These are phyloP conservation scores for Tetragonula clypearis DNA, from an alignment of 1,140 invertebrate species.

Conservation along the genomic window DNA sequence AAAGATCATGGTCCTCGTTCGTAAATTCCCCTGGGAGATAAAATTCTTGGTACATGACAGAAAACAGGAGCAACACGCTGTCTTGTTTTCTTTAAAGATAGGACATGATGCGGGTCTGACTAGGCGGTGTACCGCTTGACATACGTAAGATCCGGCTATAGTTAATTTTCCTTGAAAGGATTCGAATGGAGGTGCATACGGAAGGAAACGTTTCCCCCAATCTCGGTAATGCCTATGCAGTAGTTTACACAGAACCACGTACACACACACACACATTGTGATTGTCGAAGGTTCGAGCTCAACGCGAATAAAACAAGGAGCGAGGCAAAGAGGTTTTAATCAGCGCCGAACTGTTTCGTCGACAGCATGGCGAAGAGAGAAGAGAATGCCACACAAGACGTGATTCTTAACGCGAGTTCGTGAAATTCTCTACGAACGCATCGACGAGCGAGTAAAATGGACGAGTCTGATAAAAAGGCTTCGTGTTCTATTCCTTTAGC, in stretches of 20 bases:
- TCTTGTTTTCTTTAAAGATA: not conserved
- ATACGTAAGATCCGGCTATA: not conserved
- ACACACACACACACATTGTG: too few species aligned
- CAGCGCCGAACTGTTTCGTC: not conserved
- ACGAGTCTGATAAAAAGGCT: not conserved
- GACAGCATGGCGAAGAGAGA: not conserved
- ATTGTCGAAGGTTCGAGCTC: not conserved
- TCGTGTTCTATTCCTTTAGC: not conserved
- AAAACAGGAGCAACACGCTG: not conserved
- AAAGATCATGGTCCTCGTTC: too few species aligned
- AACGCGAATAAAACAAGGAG: not conserved
- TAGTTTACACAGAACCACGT: too few species aligned
- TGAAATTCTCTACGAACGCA: not conserved
- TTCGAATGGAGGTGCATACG: conserved; percentile 1
- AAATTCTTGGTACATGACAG: not conserved
- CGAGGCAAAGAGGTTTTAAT: conserved; percentile 16
- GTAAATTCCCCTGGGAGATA: too few species aligned
- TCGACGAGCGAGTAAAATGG: not conserved
- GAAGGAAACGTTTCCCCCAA: conserved; percentile 18
- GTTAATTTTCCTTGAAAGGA: conserved; percentile 39
- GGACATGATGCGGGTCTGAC: conserved; percentile 1
- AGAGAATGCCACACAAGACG: too few species aligned
- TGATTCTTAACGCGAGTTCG: not conserved
- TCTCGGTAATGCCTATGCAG: conserved; percentile 31
- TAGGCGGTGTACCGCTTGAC: too few species aligned